Evolutionary conservation across 2,888 invertebrate species (phyloP), one percentile per base, ranked within the genome.

Genomic region (Campopleginae sp.): DNA sequence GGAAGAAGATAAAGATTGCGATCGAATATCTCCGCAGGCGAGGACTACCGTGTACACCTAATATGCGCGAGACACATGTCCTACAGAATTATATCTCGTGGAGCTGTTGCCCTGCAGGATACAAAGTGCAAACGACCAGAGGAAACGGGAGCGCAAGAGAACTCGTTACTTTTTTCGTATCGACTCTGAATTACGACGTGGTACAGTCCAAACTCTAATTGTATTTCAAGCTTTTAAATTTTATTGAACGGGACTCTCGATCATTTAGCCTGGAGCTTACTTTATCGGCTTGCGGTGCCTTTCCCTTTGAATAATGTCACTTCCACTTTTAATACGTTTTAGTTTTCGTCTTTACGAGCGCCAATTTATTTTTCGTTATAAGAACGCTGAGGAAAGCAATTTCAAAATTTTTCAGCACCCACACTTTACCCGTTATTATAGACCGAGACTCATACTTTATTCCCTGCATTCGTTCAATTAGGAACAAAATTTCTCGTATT

Each of bases 21-120:
- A 85, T 82, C 78, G 70, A 27, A 27, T 71, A 79, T 79, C 74
- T 75, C 78, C 81, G 58, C 42, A 58, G 75, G 78, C 75, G 78
- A 75, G 10, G 75, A 81, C 81, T 79, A 78, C 75, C 65, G 81
- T 81, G 27, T 77, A 75, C 68, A 54, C 65, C 70, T 82, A 46
- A 75, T 82, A 79, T 74, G 33, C n/a, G 48, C 48, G 65, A 54
- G 75, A 70, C 65, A 70, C 51, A 81, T 65, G 61, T 75, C 74
- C 48, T 51, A 58, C 27, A 27, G 66, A 78, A 82, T 70, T 82
- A 77, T 72, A 74, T 66, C 65, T 76, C 65, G 31, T 54, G 27
- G 48, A 77, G 66, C 66, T 77, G 65, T 44, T 44, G 38, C 54
- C 58, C 66, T 61, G n/a, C 70, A 58, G 68, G 46, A 61, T 61